These are phyloP conservation scores for Actinia equina DNA, from an alignment of 64 coral and sea anemone genomes.

Conservation along the genomic window DNA sequence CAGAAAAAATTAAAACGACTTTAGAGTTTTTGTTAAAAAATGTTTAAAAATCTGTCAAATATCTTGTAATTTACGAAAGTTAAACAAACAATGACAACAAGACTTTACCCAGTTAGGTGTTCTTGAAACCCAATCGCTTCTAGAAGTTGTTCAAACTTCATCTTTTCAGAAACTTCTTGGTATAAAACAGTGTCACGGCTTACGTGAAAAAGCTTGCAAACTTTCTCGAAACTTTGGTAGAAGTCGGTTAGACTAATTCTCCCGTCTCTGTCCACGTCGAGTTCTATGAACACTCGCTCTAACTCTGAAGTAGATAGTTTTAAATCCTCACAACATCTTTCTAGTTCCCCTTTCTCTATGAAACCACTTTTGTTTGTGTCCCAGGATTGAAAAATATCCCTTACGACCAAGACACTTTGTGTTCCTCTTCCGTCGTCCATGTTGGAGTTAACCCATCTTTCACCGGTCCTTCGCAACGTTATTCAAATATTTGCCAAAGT, in stretches of 20 bases:
- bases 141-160: slow-evolving; percentile 79
- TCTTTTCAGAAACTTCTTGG: slow-evolving; percentile 30
- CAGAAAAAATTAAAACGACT: background rate
- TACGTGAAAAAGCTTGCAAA: slow-evolving; percentile 62
- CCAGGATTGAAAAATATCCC: slow-evolving; percentile 70
- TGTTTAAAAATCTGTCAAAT: background rate
- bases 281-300: slow-evolving; percentile 59
- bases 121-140: slow-evolving; percentile 66
- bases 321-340: slow-evolving; percentile 77
- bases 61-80: background rate
- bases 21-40: background rate
- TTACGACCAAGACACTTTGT: background rate
- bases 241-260: slow-evolving; percentile 84
- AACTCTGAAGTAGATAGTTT: slow-evolving; percentile 56
- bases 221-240: slow-evolving; percentile 52
- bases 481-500: background rate
- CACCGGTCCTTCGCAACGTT: background rate
- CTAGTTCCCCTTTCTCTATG: slow-evolving; percentile 76
- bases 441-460: background rate
- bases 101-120: slow-evolving; percentile 69
- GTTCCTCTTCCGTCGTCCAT: background rate
- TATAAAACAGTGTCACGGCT: slow-evolving; percentile 19
- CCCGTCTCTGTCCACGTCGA: slow-evolving; percentile 81
- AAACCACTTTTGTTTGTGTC: slow-evolving; percentile 70
- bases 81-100: background rate